These are phyloP conservation scores for Helobdella robusta DNA, from an alignment of 2,888 invertebrate genomes.

Conservation along the genomic window DNA sequence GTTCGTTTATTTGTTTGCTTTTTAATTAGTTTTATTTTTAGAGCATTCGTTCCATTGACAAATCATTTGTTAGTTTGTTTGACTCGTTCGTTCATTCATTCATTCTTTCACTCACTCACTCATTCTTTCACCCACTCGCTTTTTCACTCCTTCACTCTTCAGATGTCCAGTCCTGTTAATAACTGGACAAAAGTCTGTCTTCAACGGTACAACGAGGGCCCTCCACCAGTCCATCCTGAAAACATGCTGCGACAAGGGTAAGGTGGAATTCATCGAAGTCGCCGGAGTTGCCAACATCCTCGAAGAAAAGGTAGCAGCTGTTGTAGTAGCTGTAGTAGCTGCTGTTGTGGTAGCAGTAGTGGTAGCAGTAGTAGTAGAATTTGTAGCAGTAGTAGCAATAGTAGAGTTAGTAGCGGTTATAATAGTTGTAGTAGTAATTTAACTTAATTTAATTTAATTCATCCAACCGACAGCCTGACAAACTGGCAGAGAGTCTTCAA, in stretches of 20 bases:
- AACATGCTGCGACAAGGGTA: conserved; percentile 59
- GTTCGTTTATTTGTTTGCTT: too few species aligned
- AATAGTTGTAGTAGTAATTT: background rate
- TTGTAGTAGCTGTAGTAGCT: too few species aligned
- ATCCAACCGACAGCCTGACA: conserved; percentile 62
- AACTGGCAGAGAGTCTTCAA: conserved; percentile 72
- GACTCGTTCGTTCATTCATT: background rate
- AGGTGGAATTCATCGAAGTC: conserved; percentile 72
- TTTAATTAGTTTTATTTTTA: too few species aligned
- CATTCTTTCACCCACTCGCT: background rate
- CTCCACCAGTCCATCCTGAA: conserved; percentile 42
- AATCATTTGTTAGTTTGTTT: background rate
- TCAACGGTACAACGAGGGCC: conserved; percentile 65
- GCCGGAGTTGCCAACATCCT: conserved; percentile 78
- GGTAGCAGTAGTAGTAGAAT: too few species aligned
- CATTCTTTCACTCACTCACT: background rate
- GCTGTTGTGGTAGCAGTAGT: too few species aligned
- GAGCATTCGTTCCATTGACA: too few species aligned
- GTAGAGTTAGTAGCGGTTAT: background rate
- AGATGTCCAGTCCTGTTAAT: conserved; percentile 58
- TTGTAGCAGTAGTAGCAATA: too few species aligned
- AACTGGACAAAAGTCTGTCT: conserved; percentile 57
- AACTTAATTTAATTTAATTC: conserved; percentile 19
- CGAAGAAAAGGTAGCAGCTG: conserved; percentile 69
- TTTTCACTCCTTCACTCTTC: background rate